These are phyloP conservation scores for Torymus auratus DNA, from an alignment of 2,888 invertebrate genomes.

Conservation along the genomic window DNA sequence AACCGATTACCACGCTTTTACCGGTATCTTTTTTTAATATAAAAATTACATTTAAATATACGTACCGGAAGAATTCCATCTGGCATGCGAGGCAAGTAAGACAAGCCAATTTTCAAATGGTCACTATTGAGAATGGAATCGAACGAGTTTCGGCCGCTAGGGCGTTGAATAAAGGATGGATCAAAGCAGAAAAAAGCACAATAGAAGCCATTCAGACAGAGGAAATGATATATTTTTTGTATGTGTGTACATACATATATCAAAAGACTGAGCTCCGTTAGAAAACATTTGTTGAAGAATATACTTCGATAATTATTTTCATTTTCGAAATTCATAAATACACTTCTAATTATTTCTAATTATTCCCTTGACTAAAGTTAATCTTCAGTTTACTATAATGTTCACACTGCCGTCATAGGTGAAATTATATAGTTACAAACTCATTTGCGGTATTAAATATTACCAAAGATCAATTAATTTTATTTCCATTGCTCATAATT, in stretches of 20 bases:
- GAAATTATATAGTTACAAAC: no score
- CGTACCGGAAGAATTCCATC: slow-evolving; percentile 58
- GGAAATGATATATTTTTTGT: slow-evolving; percentile 55
- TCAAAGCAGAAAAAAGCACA: slow-evolving; percentile 50
- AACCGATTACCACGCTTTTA: slow-evolving; percentile 20
- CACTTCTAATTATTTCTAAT: no score
- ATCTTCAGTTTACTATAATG: no score
- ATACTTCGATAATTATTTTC: slow-evolving; percentile 29
- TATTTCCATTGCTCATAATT: no score
- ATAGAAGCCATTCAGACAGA: slow-evolving; percentile 18
- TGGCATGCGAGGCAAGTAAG: slow-evolving; percentile 59
- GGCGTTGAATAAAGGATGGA: slow-evolving; percentile 41
- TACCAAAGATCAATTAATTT: no score
- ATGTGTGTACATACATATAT: slow-evolving; percentile 20
- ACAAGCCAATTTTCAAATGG: slow-evolving; percentile 47
- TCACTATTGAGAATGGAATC: slow-evolving; percentile 40
- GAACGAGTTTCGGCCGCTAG: slow-evolving; percentile 41
- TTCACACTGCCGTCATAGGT: no score
- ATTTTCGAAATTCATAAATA: not conserved
- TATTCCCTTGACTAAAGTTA: no score
- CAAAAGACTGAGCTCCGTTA: slow-evolving; percentile 17
- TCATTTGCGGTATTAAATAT: no score
- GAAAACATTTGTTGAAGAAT: not conserved
- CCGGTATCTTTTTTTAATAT: not conserved
- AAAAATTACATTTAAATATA: slow-evolving; percentile 28